phyloP scores from a whole-genome alignment of 1,140 invertebrate species.

The Oryzaephilus surinamensis region DNA sequence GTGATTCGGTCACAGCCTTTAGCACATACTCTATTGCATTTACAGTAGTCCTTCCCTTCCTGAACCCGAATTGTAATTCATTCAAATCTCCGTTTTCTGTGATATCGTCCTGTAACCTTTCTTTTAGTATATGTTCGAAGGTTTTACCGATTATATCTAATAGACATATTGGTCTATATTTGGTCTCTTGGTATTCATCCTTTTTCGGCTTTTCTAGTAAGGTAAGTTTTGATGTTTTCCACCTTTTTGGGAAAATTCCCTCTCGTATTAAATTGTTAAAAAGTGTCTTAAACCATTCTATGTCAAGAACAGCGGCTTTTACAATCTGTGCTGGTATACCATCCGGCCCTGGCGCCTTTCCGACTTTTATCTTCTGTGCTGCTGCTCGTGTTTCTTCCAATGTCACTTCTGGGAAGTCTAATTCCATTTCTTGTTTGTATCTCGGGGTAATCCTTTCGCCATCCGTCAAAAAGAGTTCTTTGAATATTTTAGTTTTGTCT shows the following conservation, averaged over 20 bases:
- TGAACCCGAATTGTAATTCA: neutral
- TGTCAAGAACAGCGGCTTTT: neutral
- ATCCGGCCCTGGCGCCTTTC: too few relatives aligned
- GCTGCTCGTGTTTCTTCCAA: too few relatives aligned
- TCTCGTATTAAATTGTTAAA: neutral
- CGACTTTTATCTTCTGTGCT: too few relatives aligned
- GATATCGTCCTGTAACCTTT: slow-evolving; percentile 3
- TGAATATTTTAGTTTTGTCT: neutral
- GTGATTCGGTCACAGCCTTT: neutral
- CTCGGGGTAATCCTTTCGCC: neutral
- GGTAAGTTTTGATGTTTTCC: neutral
- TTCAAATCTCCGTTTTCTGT: neutral
- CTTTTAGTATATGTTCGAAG: slow-evolving; percentile 2
- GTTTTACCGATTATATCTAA: slow-evolving; percentile 4
- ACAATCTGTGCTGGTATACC: too few relatives aligned
- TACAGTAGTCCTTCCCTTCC: neutral
- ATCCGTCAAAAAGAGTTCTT: neutral
- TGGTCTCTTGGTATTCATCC: too few relatives aligned
- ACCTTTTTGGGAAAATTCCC: neutral
- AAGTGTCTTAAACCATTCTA: neutral
- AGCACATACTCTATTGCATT: neutral
- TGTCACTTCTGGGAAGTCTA: too few relatives aligned
- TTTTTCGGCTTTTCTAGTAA: neutral
- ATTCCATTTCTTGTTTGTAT: neutral
- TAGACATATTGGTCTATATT: slow-evolving; percentile 11